Percentiles rank a stretch among this genome's conserved stretches.
phyloP scores from a whole-genome alignment of 2,113 vertebrate species.

The Clarias gariepinus region DNA sequence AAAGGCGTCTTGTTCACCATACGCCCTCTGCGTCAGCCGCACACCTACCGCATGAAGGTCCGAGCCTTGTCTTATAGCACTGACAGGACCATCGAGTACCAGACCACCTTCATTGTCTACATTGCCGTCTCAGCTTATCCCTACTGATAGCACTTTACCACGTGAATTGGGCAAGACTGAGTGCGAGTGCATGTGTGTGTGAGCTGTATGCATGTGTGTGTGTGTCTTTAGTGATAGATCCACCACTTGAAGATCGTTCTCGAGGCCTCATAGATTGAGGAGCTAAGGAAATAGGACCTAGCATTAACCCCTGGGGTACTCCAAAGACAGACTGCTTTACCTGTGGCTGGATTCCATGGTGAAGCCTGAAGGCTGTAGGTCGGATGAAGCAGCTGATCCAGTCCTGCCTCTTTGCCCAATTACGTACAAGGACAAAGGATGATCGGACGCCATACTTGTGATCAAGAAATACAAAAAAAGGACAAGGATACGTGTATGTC shows the following conservation, averaged over 20 bases:
- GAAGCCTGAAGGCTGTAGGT: constrained; percentile 22
- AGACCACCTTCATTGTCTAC: constrained; percentile 97
- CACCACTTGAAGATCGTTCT: constrained; percentile 53
- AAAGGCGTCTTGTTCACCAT: constrained; percentile 94
- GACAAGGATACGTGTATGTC: constrained; percentile 59
- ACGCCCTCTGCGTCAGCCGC: constrained; percentile 76
- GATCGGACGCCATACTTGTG: not conserved
- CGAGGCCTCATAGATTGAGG: constrained; percentile 43
- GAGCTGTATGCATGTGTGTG: constrained; percentile 6
- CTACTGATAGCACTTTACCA: constrained; percentile 78
- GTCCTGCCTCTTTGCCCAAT: constrained; percentile 33
- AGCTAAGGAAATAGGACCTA: constrained; percentile 17
- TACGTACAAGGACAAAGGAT: constrained; percentile 32
- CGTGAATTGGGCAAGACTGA: constrained; percentile 6
- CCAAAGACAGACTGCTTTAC: constrained; percentile 27
- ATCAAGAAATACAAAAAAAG: constrained; percentile 17
- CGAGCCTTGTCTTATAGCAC: constrained; percentile 84
- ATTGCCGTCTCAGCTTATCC: constrained; percentile 95
- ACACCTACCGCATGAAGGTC: constrained; percentile 91
- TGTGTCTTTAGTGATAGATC: constrained; percentile 50
- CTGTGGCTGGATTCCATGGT: constrained; percentile 28
- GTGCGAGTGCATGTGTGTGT: not conserved
- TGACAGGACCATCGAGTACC: constrained; percentile 86
- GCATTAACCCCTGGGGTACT: constrained; percentile 36
- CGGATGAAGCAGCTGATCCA: constrained; percentile 15